Base-by-base conservation (phyloP, 2,113 vertebrate species). In the Platichthys flesus region DNA sequence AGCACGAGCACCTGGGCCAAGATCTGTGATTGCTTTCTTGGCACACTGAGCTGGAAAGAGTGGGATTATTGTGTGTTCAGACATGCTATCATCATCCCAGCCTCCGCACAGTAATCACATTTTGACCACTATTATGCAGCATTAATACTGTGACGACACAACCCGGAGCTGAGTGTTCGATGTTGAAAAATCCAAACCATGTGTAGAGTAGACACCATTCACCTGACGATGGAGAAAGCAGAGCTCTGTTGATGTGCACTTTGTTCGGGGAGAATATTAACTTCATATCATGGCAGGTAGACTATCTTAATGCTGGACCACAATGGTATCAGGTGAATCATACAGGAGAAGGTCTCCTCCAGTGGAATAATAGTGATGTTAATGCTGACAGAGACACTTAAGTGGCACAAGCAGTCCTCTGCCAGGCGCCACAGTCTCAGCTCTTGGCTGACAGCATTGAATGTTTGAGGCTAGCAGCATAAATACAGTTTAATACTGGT, bases 21-120 rank as follows among this genome's bases (percentile, higher is more conserved):
- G 66, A 85, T 31, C 23, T 77, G 66, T 62, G 76, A 80, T 88
- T 81, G 70, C 74, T 78, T 84, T 74, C 79, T 78, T 79, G 65
- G 76, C 69, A 65, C 47, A 3, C 45, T 26, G 54, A 16, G 52
- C 80, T 80, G 79, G 82, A 86, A 72, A 80, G 60, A 73, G 71
- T 76, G 63, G 71, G 70, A 82, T 79, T 63, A 61, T 78, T 2
- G 71, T 57, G 47, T 71, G 35, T 69, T 83, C 67, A 78, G 57
- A 88, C 67, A 78, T 68, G 68, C 76, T 72, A 79, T 90, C 82
- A 83, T 79, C 78, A 31, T 69, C 52, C 49, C 42, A 26, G 71
- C 70, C 58, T 87, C 47, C 71, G 24, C 76, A 55, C 56, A 1
- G 64, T 81, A 81, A 82, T 87, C 66, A 82, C 74, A 67, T 76